Conservation (phyloP, 2,888 invertebrate genomes). For the Apotomis betuletana region DNA sequence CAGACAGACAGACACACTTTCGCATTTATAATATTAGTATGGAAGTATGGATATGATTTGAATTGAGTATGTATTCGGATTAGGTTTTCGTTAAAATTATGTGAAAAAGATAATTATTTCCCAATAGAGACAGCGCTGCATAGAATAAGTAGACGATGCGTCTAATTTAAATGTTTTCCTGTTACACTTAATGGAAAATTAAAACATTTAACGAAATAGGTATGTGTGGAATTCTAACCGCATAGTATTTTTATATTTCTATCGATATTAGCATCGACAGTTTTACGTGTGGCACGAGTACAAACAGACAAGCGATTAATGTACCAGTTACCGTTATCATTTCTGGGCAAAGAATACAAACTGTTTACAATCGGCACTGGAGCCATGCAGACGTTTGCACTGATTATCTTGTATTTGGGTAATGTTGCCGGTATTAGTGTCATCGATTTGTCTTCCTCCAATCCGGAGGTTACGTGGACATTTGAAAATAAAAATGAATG, state of each 20-base stretch:
- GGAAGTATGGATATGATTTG: no score
- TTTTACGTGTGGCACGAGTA: neutral
- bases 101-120: no score
- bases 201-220: no score
- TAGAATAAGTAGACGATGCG: neutral
- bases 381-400: slow-evolving; percentile 32
- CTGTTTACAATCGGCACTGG: slow-evolving; percentile 6
- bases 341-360: slow-evolving; percentile 3
- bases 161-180: neutral
- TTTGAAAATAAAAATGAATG: slow-evolving; percentile 70
- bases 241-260: neutral
- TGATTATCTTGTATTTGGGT: slow-evolving; percentile 13
- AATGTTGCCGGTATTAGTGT: slow-evolving; percentile 20
- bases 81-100: no score
- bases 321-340: slow-evolving; percentile 13
- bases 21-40: no score
- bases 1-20: no score
- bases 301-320: slow-evolving; percentile 19
- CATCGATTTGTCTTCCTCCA: slow-evolving; percentile 33
- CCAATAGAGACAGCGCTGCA: no score
- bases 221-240: neutral
- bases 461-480: slow-evolving; percentile 55
- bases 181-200: neutral
- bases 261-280: slow-evolving; percentile 18
- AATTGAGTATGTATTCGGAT: no score